Percentiles rank a stretch among this genome's conserved stretches.
Conservation (phyloP, 2,797 vertebrate species). For the Cyclura pinguis region DNA sequence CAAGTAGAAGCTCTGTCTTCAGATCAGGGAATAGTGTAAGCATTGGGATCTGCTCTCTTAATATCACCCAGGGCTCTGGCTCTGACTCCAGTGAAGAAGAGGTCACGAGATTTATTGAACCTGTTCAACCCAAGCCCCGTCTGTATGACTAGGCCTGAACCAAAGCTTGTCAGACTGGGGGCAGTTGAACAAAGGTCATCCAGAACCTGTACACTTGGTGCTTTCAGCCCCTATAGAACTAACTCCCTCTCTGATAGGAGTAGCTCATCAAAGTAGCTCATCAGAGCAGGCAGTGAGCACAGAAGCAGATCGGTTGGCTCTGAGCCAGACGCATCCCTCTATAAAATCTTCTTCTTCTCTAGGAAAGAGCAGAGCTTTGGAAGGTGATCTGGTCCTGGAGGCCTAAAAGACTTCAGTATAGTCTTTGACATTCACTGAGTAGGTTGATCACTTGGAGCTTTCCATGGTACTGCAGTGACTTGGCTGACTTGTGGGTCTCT, state of each 20-base stretch:
- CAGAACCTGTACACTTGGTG: not conserved
- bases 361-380: not conserved
- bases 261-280: not conserved
- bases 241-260: too few relatives aligned
- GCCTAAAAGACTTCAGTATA: not conserved
- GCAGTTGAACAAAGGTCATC: not conserved
- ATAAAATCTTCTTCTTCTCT: not conserved
- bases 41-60: not conserved
- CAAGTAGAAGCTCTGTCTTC: not conserved
- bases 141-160: not conserved
- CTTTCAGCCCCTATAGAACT: not conserved
- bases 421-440: not conserved
- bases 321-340: not conserved
- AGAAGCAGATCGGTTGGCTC: not conserved
- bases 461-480: conserved; percentile 5
- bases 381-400: not conserved
- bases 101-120: not conserved
- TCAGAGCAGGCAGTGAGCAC: not conserved
- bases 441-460: conserved; percentile 24
- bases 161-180: not conserved
- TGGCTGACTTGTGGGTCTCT: not conserved
- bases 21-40: not conserved
- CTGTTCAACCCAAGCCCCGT: not conserved
- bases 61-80: not conserved
- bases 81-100: not conserved